Conservation (phyloP, 1,140 invertebrate species). For the Galendromus occidentalis region DNA sequence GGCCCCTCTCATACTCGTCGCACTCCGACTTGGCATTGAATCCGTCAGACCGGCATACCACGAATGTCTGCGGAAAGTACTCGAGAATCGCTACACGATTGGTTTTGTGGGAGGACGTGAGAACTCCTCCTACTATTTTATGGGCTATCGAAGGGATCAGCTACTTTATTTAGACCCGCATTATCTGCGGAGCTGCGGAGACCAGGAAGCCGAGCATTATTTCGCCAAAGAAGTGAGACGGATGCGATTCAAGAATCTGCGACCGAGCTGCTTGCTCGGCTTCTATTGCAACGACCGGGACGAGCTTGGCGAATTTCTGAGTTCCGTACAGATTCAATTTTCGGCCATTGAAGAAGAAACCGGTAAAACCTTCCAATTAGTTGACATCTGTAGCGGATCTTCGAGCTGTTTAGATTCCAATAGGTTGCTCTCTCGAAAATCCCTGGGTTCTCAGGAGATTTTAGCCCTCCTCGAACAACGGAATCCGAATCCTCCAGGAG, state of each 20-base stretch:
- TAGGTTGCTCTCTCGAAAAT: neutral
- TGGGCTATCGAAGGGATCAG: neutral
- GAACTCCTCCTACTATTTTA: neutral
- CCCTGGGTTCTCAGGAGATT: neutral
- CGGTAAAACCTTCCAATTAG: neutral
- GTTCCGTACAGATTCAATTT: neutral
- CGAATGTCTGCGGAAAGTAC: neutral
- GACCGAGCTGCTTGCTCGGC: neutral
- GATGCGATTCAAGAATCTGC: neutral
- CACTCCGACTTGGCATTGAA: neutral
- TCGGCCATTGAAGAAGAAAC: neutral
- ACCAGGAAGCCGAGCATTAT: neutral
- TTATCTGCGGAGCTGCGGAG: neutral
- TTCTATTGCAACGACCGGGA: neutral
- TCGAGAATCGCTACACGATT: slow-evolving; percentile 2
- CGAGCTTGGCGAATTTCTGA: neutral
- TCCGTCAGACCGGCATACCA: neutral
- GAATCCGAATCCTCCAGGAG: no score
- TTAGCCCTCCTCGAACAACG: neutral
- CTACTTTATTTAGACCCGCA: neutral
- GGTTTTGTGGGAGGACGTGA: neutral
- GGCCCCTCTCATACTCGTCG: neutral
- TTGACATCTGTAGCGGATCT: neutral
- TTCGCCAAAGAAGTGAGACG: neutral
- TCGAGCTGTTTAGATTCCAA: neutral